Evolutionary conservation across 2,888 invertebrate species (phyloP), one percentile per base, ranked within the genome.

Genomic region (Yponomeuta sedellus): DNA sequence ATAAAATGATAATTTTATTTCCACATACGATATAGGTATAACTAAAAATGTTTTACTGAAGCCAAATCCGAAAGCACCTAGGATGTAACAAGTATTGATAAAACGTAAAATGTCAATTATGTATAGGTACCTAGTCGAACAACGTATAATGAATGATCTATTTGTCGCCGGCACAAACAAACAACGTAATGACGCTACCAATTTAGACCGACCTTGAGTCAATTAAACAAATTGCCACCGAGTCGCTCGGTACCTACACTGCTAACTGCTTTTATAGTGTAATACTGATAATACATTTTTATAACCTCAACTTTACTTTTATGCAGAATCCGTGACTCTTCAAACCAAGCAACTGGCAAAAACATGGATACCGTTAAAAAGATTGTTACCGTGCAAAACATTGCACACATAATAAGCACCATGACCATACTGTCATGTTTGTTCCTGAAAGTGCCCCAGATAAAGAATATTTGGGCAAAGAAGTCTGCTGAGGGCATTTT

Each of bases 361-460:
- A 52, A 16, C 44, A 52, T 52, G 44, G 44, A 52, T 16, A 52
- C 16, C 44, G 1, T 52, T 52, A 12, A 52, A 16, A 52, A 52
- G 16, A 52, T 52, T 3, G 5, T 52, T 16, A 16, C 44, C 1
- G 44, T 52, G 5, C 44, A 52, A 52, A 52, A 52, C 5, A 52
- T 52, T 52, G 44, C 44, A 16, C 44, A 52, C 3, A 16, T 8
- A 3, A 52, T 52, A 52, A 96, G 96, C 79, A 78, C 95, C 16
- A 84, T 95, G n/a, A 97, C 96, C 0, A 96, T 97, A 70, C 80
- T 93, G 61, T 94, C 95, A 76, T 96, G 96, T 78, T 88, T 96
- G 65, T 92, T 96, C 71, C 86, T 95, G 71, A 97, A 97, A 91
- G 92, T 97, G 64, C 97, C 97, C 0, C 97, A 97, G 88, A 97